A percentile compares a stretch with the other conserved stretches of the same genome.
phyloP scores from a whole-genome alignment of 2,113 vertebrate species.

The Malurus melanocephalus region DNA sequence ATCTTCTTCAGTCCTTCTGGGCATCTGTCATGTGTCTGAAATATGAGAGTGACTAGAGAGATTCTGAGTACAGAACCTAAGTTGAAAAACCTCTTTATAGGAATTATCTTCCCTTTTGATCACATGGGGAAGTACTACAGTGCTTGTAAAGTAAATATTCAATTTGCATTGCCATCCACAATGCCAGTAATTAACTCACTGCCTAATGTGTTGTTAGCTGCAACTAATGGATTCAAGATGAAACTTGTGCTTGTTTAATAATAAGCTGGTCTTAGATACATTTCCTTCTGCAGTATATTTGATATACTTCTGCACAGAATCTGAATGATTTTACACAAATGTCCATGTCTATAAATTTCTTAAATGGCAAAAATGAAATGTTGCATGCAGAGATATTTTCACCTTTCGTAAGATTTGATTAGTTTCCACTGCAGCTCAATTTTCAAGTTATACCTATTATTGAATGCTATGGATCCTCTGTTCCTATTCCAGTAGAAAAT shows the following conservation, averaged over 20 bases:
- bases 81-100: not conserved
- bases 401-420: not conserved
- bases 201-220: not conserved
- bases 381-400: not conserved
- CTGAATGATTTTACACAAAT: not conserved
- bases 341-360: not conserved
- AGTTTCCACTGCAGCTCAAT: not conserved
- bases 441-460: not conserved
- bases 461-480: not conserved
- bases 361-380: not conserved
- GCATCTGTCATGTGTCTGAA: not conserved
- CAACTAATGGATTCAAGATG: not conserved
- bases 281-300: not conserved
- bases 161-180: not conserved
- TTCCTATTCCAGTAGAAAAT: not conserved
- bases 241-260: not conserved
- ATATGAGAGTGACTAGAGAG: not conserved
- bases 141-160: not conserved
- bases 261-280: not conserved
- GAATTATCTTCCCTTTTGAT: not conserved
- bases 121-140: not conserved
- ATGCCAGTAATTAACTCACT: conserved; percentile 9
- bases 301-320: not conserved
- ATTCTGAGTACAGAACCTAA: not conserved
- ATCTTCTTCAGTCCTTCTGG: not conserved